Evolutionary conservation across 2,888 invertebrate genomes (phyloP), one percentile per base, ranked within the genome.

Genomic region (Caenorhabditis imperialis): DNA sequence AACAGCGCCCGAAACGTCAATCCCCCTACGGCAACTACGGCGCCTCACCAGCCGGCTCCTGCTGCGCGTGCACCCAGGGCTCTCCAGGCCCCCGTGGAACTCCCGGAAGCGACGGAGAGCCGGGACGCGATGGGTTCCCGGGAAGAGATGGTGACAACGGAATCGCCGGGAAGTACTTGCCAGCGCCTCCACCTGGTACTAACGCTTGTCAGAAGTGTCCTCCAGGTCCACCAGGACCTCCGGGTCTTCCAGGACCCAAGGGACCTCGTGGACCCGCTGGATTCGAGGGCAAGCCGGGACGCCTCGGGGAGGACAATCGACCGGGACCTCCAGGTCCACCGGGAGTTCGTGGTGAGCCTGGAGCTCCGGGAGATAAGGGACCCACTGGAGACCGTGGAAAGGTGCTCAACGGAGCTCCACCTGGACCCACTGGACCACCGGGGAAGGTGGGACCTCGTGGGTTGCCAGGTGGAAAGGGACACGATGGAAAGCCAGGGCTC

Each of bases 31-130:
- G 75, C 10, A 77, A 77, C 57, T 78, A 78, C 47, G 78, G 80
- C 14, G 75, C 76, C 1, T 73, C 69, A 3, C 63, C 69, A 40
- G 42, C 73, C 40, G 83, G 85, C 2, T 71, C 86, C 1, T 86
- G 87, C 60, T 87, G 87, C 62, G 82, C 86, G 12, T 87, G 87
- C 57, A 83, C 79, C 18, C 87, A 87, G 61, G 87, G 87, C 33
- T 37, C 78, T 1, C 79, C 85, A 1, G 86, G 86, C 6, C 79
- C 82, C 10, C 81, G 85, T 14, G 86, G 86, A 38, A 22, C 63
- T 1, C 55, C 81, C 3, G 85, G 85, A 70, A 67, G 76, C 7
- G 79, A 81, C 27, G 82, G 82, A 57, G 74, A 78, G 22, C 77
- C 77, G 10, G 82, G 83, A 47, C 51, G 70, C 12, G 78, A 83